Percentiles rank a stretch among this genome's conserved stretches.
phyloP scores from a whole-genome alignment of 2,113 vertebrate genomes.

The Isurus oxyrinchus region DNA sequence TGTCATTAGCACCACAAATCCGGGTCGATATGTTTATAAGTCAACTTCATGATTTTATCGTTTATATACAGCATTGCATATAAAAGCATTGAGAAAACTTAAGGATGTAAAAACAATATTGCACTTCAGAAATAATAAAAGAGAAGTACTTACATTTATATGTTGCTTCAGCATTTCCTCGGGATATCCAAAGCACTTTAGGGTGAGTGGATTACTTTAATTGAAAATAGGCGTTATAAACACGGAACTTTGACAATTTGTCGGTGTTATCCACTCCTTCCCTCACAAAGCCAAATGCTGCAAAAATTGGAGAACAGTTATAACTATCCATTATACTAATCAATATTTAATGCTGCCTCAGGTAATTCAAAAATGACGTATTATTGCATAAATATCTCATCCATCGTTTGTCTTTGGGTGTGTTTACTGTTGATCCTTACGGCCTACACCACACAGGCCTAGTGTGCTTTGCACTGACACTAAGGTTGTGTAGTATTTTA shows the following conservation, averaged over 20 bases:
- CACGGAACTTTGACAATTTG: background rate
- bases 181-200: background rate
- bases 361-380: background rate
- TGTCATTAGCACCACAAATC: too few species aligned
- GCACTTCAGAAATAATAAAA: background rate
- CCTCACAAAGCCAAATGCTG: background rate
- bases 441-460: background rate
- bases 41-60: background rate
- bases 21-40: background rate
- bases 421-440: background rate
- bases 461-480: background rate
- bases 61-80: background rate
- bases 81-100: background rate
- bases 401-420: background rate
- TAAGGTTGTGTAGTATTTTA: background rate
- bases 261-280: background rate
- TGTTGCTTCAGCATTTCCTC: background rate
- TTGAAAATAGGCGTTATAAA: background rate
- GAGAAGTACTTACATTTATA: background rate
- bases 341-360: background rate
- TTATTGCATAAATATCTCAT: background rate
- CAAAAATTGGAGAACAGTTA: background rate
- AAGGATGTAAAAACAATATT: background rate
- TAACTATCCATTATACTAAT: background rate
- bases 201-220: background rate